Base-by-base conservation (phyloP, 2,113 vertebrate species). In the Sarotherodon lohbergeri region DNA sequence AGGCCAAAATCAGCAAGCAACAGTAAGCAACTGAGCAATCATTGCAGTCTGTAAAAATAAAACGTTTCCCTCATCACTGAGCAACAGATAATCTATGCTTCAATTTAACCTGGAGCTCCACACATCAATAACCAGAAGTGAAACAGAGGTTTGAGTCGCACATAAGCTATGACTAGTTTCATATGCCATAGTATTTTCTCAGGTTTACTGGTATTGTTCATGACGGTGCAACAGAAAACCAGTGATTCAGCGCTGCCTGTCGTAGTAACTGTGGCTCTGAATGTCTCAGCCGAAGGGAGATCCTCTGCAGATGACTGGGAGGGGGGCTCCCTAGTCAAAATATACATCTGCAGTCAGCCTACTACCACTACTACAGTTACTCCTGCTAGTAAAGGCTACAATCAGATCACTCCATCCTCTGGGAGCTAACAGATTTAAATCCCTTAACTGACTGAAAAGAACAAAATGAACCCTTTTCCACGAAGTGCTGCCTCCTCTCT, bases 251-350 rank as follows among this genome's bases (percentile, higher is more conserved):
- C 79, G 59, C 83, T 89, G 81, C 73, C 76, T 43, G 86, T 4
- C 27, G 80, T 83, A 86, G 90, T 83, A 85, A 86, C n/a, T 24
- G 57, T 39, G 84, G 57, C 73, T 94, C 91, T 78, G 48, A 90
- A 88, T 85, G 86, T 86, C 91, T 95, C 89, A 89, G 87, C 82
- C 48, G 6, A 63, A 94, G 92, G 95, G 96, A 95, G 94, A 96
- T 96, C 96, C 96, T 96, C 94, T 95, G 12, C 81, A 90, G 82
- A 95, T 96, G 95, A 96, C 92, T 95, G 63, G 76, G 61, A 88
- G 91, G 93, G 96, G 95, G 92, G 89, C 88, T 94, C 94, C 95
- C 92, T 86, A 22, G 6, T 36, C 80, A 55, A 71, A 92, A 90
- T 91, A 93, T 86, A 90, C 89, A 92, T 83, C 68, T 78, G 54